A percentile compares a stretch with the other conserved stretches of the same genome.
phyloP scores from a whole-genome alignment of 2,888 invertebrate species.

The Drosophila anceps region DNA sequence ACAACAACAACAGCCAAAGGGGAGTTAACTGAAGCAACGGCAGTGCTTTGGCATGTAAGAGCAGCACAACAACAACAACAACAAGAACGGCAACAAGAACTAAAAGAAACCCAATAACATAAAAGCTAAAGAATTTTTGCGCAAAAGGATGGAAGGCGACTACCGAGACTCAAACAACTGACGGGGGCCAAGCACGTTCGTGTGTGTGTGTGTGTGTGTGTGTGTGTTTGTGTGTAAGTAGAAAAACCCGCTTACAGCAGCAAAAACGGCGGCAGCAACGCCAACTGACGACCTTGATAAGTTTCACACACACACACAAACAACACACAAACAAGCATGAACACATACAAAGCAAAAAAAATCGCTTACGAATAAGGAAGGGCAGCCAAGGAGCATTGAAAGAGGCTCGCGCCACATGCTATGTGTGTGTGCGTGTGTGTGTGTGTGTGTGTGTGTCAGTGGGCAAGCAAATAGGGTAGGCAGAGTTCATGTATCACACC shows the following conservation, averaged over 20 bases:
- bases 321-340: background rate
- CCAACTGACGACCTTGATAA: conserved; percentile 84
- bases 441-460: background rate
- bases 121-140: conserved; percentile 79
- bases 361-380: conserved; percentile 60
- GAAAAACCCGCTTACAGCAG: conserved; percentile 81
- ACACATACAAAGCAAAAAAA: conserved; percentile 26
- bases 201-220: conserved; percentile 2
- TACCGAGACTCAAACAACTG: conserved; percentile 33
- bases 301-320: conserved; percentile 59
- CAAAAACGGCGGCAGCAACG: conserved; percentile 68
- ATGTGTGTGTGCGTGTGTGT: background rate
- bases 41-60: conserved; percentile 24
- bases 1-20: conserved; percentile 22
- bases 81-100: conserved; percentile 19
- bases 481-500: conserved; percentile 43
- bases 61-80: conserved; percentile 4
- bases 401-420: conserved; percentile 27
- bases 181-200: conserved; percentile 23
- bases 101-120: conserved; percentile 78
- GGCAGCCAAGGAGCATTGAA: conserved; percentile 55
- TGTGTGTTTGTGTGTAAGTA: conserved; percentile 59
- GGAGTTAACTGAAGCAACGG: conserved; percentile 35
- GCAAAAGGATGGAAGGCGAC: conserved; percentile 75
- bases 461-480: conserved; percentile 19